Percentiles rank a stretch among this genome's conserved stretches.
Conservation (phyloP, 2,797 vertebrate species). For the Carcharodon carcharias region DNA sequence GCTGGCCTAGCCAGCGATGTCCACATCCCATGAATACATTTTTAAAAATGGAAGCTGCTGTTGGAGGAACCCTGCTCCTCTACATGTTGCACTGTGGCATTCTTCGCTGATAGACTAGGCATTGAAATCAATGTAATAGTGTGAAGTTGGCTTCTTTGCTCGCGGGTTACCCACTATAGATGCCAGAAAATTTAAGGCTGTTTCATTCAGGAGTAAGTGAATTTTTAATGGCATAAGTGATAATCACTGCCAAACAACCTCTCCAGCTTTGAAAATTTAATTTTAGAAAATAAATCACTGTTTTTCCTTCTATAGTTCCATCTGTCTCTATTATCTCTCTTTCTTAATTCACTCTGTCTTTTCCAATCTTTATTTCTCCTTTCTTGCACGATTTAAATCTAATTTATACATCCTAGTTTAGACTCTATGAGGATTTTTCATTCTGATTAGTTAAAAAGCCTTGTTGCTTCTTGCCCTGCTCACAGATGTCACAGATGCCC, state of each 20-base stretch:
- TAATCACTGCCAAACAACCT: neutral
- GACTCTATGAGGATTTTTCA: neutral
- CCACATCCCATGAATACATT: too few relatives aligned
- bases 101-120: neutral
- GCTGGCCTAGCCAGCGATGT: too few relatives aligned
- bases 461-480: neutral
- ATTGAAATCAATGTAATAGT: neutral
- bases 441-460: neutral
- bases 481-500: neutral
- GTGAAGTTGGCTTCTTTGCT: neutral
- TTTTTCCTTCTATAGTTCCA: neutral
- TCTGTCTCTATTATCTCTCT: neutral
- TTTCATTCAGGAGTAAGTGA: neutral
- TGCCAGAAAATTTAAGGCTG: neutral
- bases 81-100: neutral
- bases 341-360: neutral
- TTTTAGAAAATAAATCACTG: neutral
- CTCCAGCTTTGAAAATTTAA: neutral
- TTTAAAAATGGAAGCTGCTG: neutral
- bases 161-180: neutral
- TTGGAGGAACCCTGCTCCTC: neutral
- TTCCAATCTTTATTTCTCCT: neutral
- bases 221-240: neutral
- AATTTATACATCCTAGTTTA: neutral
- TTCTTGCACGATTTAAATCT: neutral